A percentile compares a stretch with the other conserved stretches of the same genome.
Conservation (phyloP, 1,140 invertebrate species). For the Diorhabda elongata region DNA sequence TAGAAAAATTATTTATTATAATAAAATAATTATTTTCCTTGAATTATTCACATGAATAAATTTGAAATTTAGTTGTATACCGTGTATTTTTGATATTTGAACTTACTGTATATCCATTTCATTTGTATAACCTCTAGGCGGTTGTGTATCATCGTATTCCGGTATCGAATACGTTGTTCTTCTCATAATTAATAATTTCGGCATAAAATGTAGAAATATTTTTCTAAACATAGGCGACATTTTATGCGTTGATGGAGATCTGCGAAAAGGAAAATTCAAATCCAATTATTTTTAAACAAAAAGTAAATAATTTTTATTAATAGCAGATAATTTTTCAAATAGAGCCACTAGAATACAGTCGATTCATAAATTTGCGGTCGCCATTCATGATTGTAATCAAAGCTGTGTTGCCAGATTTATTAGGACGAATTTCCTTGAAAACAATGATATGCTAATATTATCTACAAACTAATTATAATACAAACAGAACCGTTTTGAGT, state of each 20-base stretch:
- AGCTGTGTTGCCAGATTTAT: no score
- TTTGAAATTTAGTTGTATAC: no score
- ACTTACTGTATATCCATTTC: conserved; percentile 73
- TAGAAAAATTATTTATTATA: no score
- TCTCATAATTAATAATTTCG: conserved; percentile 82
- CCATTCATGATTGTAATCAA: neutral
- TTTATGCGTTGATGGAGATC: conserved; percentile 93
- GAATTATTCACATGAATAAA: no score
- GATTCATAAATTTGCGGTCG: no score
- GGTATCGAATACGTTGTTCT: conserved; percentile 78
- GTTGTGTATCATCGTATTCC: conserved; percentile 73
- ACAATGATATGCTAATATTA: no score
- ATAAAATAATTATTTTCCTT: no score
- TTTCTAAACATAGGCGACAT: conserved; percentile 87
- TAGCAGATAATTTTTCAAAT: no score
- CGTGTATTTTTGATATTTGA: neutral
- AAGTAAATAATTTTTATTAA: neutral
- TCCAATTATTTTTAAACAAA: conserved; percentile 13
- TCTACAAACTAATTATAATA: no score
- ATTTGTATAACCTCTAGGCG: conserved; percentile 71
- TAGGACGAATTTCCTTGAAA: no score
- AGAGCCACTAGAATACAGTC: no score
- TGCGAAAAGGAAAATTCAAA: conserved; percentile 43
- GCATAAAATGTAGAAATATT: conserved; percentile 86
- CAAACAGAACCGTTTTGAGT: no score